Conservation (phyloP, 2,113 vertebrate species). For the Falcunculus frontatus region DNA sequence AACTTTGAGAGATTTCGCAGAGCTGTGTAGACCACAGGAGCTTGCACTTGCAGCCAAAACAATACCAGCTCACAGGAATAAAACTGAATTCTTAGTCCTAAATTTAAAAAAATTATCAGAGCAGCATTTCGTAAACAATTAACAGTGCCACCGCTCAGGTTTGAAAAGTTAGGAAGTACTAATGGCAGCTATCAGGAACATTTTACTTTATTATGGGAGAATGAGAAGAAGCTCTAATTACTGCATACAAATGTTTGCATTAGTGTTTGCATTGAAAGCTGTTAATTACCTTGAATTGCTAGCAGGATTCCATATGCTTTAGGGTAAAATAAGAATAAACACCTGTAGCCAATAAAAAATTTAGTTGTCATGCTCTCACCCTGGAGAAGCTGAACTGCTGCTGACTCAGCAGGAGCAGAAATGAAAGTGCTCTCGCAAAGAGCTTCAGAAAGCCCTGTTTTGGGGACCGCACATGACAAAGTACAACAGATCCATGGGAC, state of each 20-base stretch:
- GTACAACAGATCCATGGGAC: not conserved
- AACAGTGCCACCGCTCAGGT: not conserved
- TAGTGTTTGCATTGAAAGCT: not conserved
- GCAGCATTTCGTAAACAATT: not conserved
- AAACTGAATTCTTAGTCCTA: not conserved
- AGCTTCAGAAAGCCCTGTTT: not conserved
- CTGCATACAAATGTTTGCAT: constrained; percentile 9
- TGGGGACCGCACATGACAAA: not conserved
- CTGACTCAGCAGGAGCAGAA: constrained; percentile 22
- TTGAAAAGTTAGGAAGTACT: not conserved
- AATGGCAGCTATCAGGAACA: not conserved
- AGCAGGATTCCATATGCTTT: not conserved
- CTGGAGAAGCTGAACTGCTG: not conserved
- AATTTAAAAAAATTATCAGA: not conserved
- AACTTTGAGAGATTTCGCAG: not conserved
- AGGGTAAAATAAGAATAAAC: constrained; percentile 14
- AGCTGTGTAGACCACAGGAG: not conserved
- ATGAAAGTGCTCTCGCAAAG: not conserved
- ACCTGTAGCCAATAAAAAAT: constrained; percentile 29
- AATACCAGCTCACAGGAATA: not conserved
- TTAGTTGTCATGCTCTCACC: not conserved
- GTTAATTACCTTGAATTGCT: not conserved
- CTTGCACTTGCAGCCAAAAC: not conserved
- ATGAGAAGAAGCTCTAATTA: not conserved
- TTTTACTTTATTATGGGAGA: not conserved